Percentiles rank a stretch among this genome's conserved stretches.
phyloP scores from a whole-genome alignment of 1,140 invertebrate species.

The Calliopsis andreniformis region DNA sequence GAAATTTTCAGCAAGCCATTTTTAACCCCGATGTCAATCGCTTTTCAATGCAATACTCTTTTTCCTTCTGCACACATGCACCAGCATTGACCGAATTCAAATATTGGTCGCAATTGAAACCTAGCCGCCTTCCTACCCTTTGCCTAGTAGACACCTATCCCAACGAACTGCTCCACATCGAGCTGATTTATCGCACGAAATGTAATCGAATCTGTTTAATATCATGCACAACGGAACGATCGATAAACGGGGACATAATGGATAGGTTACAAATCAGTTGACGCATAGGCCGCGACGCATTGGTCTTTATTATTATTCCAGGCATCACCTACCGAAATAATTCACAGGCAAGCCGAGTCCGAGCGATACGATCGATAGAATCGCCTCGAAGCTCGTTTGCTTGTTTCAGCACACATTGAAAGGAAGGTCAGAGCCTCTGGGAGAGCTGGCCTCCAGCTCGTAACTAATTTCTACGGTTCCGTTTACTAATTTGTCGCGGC shows the following conservation, averaged over 20 bases:
- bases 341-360: constrained; percentile 18
- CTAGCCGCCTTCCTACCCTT: constrained; percentile 15
- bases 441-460: not conserved
- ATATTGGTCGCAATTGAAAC: constrained; percentile 26
- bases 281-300: not conserved
- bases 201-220: constrained; percentile 47
- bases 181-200: constrained; percentile 28
- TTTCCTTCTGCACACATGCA: not conserved
- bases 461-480: constrained; percentile 54
- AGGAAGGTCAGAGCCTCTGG: constrained; percentile 3
- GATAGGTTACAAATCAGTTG: constrained; percentile 24
- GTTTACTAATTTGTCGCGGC: constrained; percentile 60
- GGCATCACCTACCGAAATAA: constrained; percentile 27
- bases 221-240: constrained; percentile 35
- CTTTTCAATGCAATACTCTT: constrained; percentile 1
- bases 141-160: constrained; percentile 10
- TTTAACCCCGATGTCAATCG: not conserved
- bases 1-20: not conserved
- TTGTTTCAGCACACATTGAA: constrained; percentile 16
- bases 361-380: constrained; percentile 44
- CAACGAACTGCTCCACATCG: not conserved
- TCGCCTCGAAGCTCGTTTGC: not conserved
- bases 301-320: constrained; percentile 43
- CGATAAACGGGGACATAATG: constrained; percentile 38
- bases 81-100: not conserved